Conservation (phyloP, 1,140 invertebrate species). For the Bombus affinis region DNA sequence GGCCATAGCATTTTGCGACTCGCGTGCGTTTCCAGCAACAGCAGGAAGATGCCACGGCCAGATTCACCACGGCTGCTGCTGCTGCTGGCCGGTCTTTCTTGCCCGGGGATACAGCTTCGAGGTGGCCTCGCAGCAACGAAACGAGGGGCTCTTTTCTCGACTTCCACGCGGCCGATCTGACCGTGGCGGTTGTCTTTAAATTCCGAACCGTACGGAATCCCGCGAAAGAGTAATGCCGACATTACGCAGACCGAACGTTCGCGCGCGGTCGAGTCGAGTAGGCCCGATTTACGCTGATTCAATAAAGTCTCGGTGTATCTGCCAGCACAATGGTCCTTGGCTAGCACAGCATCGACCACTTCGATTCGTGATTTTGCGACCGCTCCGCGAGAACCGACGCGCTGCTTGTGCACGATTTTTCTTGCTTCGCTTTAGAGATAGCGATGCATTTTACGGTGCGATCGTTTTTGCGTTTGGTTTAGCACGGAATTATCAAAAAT, state of each 20-base stretch:
- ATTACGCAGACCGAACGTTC: slow-evolving; percentile 23
- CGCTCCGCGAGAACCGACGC: neutral
- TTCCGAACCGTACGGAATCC: slow-evolving; percentile 58
- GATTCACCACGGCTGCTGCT: slow-evolving; percentile 41
- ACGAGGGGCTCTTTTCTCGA: slow-evolving; percentile 12
- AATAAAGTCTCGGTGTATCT: slow-evolving; percentile 44
- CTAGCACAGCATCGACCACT: neutral
- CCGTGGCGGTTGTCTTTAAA: slow-evolving; percentile 48
- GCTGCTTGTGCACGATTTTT: neutral
- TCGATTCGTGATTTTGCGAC: slow-evolving; percentile 17
- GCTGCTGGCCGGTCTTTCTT: slow-evolving; percentile 25
- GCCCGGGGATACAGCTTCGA: slow-evolving; percentile 37
- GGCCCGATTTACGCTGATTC: slow-evolving; percentile 56
- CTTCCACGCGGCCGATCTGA: slow-evolving; percentile 50
- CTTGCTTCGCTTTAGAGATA: neutral
- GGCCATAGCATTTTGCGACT: slow-evolving; percentile 61
- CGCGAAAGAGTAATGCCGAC: slow-evolving; percentile 52
- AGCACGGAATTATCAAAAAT: neutral
- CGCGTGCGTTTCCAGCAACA: slow-evolving; percentile 61
- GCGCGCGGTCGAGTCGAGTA: slow-evolving; percentile 14
- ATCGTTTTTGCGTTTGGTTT: neutral
- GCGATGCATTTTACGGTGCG: neutral
- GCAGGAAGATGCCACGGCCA: slow-evolving; percentile 59
- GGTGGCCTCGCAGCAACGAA: slow-evolving; percentile 31
- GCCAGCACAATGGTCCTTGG: neutral